A percentile compares a stretch with the other conserved stretches of the same genome.
phyloP scores from a whole-genome alignment of 2,113 vertebrate species.

The Centropristis striata region DNA sequence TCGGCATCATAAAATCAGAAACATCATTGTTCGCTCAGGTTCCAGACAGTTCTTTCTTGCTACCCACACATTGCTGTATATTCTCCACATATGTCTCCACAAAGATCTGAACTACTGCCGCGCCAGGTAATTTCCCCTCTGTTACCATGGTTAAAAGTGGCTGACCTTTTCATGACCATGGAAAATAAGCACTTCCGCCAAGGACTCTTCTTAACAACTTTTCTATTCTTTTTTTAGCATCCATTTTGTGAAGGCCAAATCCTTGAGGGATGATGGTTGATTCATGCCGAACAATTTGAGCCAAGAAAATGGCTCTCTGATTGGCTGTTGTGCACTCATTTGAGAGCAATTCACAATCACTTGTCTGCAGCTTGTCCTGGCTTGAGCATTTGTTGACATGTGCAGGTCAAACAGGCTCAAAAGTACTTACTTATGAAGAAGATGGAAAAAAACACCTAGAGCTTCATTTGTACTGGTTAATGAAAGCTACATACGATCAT shows the following conservation, averaged over 20 bases:
- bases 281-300: slow-evolving; percentile 15
- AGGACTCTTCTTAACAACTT: slow-evolving; percentile 20
- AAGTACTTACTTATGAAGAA: not conserved
- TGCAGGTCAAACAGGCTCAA: not conserved
- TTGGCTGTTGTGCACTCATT: slow-evolving; percentile 10
- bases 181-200: slow-evolving; percentile 28
- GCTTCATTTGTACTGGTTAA: not conserved
- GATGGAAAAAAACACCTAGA: no score
- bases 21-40: not conserved
- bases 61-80: not conserved
- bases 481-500: not conserved
- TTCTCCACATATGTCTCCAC: not conserved
- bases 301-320: slow-evolving; percentile 26
- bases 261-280: slow-evolving; percentile 1
- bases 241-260: slow-evolving; percentile 1
- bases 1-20: not conserved
- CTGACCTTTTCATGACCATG: not conserved
- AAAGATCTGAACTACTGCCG: not conserved
- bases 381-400: not conserved
- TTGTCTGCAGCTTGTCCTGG: not conserved
- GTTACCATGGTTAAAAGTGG: slow-evolving; percentile 9
- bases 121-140: not conserved
- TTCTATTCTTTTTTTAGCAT: not conserved
- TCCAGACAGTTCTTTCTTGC: not conserved
- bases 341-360: slow-evolving; percentile 16